Conservation (phyloP, 2,888 invertebrate species). For the Epinotia demarniana region DNA sequence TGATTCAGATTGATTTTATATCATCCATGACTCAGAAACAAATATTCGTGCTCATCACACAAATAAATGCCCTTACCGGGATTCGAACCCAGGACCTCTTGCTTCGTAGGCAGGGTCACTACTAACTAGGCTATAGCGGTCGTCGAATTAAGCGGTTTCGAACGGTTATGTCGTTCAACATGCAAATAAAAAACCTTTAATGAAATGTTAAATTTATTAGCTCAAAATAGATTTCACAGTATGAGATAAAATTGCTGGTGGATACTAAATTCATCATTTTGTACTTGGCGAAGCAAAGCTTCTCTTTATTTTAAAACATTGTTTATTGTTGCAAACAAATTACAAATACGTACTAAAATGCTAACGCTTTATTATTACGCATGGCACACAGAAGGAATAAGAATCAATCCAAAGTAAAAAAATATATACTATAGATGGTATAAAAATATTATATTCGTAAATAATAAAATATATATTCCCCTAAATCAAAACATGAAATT, state of each 20-base stretch:
- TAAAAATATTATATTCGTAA: not conserved
- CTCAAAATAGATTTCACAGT: slow-evolving; percentile 76
- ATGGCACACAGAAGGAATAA: slow-evolving; percentile 23
- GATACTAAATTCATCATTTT: slow-evolving; percentile 61
- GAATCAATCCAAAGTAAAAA: not conserved
- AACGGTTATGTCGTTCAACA: too few species aligned
- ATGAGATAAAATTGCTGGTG: slow-evolving; percentile 61
- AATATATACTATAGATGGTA: not conserved
- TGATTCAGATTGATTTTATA: too few species aligned
- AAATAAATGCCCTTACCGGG: too few species aligned
- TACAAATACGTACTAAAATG: not conserved
- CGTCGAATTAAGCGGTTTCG: too few species aligned
- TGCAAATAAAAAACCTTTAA: slow-evolving; percentile 31
- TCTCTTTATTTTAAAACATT: slow-evolving; percentile 45
- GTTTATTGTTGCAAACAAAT: not conserved
- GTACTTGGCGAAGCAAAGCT: slow-evolving; percentile 68
- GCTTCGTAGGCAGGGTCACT: too few species aligned
- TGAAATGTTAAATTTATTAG: slow-evolving; percentile 60
- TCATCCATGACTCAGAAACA: too few species aligned
- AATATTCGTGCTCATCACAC: too few species aligned
- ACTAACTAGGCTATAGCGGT: too few species aligned
- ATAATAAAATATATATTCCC: not conserved
- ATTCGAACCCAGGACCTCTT: too few species aligned
- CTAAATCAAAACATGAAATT: not conserved
- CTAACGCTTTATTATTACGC: not conserved